Evolutionary conservation across 1,140 invertebrate species (phyloP), one percentile per base, ranked within the genome.

Genomic region (Melitaea cinxia): DNA sequence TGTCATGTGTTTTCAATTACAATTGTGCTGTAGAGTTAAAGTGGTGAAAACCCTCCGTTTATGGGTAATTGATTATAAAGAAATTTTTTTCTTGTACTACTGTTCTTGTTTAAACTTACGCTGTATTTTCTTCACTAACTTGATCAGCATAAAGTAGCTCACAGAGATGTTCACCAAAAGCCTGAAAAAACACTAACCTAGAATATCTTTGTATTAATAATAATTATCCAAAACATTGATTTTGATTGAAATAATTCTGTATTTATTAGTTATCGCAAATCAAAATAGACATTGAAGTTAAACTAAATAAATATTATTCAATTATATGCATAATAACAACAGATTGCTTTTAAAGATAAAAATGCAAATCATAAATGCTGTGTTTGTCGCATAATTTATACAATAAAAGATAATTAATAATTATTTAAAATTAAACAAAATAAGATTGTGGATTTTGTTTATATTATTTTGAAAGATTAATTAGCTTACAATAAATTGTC

Each of bases 161-260:
- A 49, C 88, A 90, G 9, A 90, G 79, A 68, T 90, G 80, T 66
- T 90, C 88, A 10, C 82, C 88, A 57, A 90, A 90, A 53, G 82
- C 88, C 88, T 90, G 42, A n/a, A 28, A 65, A 62, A 35, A 35
- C n/a, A n/a, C n/a, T n/a, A n/a, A n/a, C n/a, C n/a, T n/a, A n/a
- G n/a, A n/a, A n/a, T n/a, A n/a, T n/a, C n/a, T n/a, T n/a, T n/a
- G n/a, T n/a, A n/a, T n/a, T n/a, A n/a, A n/a, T n/a, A n/a, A n/a
- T n/a, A n/a, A n/a, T n/a, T n/a, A n/a, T n/a, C n/a, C 5, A 35
- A n/a, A 14, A 39, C 1, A 0, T 2, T 5, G 15, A 39, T 39
- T n/a, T 2, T 4, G 0, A n/a, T 39, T 4, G 14, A 37, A 37
- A 37, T 15, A n/a, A 37, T 3, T 12, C 14, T 37, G 7, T 12